Conservation (phyloP, 2,113 vertebrate species). For the Fulmarus glacialis region DNA sequence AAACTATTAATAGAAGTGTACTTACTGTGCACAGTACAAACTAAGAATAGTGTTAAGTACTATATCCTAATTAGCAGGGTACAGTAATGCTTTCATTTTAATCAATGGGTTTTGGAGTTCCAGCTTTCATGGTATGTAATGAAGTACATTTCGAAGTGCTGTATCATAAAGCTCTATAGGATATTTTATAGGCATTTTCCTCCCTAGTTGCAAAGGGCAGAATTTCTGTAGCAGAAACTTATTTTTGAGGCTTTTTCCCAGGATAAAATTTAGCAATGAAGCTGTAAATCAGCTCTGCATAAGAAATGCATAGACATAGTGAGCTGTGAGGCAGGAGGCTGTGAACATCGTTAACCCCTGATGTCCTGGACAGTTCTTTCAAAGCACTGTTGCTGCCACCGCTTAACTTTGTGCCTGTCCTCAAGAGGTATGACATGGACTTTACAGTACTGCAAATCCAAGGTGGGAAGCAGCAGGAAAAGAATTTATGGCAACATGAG, state of each 20-base stretch:
- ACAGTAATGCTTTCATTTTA: neutral
- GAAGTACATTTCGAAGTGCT: neutral
- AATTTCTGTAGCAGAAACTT: constrained; percentile 2
- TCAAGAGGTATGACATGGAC: neutral
- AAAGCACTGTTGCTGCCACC: neutral
- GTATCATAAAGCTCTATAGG: neutral
- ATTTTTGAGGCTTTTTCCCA: neutral
- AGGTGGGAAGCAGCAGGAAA: neutral
- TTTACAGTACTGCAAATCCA: neutral
- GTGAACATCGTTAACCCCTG: neutral
- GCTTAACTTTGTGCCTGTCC: neutral
- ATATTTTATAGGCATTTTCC: neutral
- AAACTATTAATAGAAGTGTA: neutral
- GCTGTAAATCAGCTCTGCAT: neutral
- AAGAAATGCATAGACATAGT: neutral
- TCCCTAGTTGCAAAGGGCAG: neutral
- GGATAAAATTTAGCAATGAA: neutral
- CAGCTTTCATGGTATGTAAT: neutral
- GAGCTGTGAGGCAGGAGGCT: neutral
- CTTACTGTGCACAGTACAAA: neutral
- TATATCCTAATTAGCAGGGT: constrained; percentile 13
- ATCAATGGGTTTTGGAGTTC: neutral
- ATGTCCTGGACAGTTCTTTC: neutral
- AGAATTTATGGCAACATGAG: neutral
- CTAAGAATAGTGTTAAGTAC: constrained; percentile 4